phyloP scores from a whole-genome alignment of 92 coral and sea anemone species.

The Porites cylindrica region DNA sequence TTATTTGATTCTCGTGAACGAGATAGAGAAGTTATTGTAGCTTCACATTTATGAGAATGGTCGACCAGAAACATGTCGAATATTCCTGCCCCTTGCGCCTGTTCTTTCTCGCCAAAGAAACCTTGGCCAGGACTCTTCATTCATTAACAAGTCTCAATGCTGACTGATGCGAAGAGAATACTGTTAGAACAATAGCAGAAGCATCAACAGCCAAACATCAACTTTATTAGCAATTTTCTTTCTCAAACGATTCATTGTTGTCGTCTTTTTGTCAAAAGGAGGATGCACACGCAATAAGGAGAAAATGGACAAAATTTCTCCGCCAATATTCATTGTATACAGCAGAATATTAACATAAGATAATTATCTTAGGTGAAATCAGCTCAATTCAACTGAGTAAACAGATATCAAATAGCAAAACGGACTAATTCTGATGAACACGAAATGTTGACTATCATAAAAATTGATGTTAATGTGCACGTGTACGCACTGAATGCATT shows the following conservation, averaged over 20 bases:
- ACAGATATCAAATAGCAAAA: conserved; percentile 32
- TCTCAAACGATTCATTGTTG: conserved; percentile 13
- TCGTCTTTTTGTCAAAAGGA: conserved; percentile 23
- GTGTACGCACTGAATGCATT: background rate
- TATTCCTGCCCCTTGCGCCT: conserved; percentile 31
- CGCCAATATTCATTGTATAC: background rate
- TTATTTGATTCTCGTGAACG: conserved; percentile 50
- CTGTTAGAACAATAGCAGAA: conserved; percentile 39
- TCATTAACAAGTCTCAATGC: conserved; percentile 35
- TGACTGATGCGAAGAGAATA: conserved; percentile 37
- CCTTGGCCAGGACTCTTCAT: conserved; percentile 37
- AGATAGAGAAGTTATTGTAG: conserved; percentile 57
- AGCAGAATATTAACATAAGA: background rate
- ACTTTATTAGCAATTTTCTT: conserved; percentile 20
- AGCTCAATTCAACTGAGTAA: conserved; percentile 21
- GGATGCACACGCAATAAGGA: conserved; percentile 25
- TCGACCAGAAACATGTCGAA: conserved; percentile 34
- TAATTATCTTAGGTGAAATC: conserved; percentile 5
- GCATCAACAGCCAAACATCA: conserved; percentile 33
- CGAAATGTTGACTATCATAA: conserved; percentile 6
- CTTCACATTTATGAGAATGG: conserved; percentile 28
- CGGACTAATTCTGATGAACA: conserved; percentile 3
- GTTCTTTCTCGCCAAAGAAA: conserved; percentile 39
- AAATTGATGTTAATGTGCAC: background rate
- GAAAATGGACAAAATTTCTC: background rate